These are phyloP conservation scores for Shargacucullia verbasci DNA, from an alignment of 2,888 invertebrate genomes.

Conservation along the genomic window DNA sequence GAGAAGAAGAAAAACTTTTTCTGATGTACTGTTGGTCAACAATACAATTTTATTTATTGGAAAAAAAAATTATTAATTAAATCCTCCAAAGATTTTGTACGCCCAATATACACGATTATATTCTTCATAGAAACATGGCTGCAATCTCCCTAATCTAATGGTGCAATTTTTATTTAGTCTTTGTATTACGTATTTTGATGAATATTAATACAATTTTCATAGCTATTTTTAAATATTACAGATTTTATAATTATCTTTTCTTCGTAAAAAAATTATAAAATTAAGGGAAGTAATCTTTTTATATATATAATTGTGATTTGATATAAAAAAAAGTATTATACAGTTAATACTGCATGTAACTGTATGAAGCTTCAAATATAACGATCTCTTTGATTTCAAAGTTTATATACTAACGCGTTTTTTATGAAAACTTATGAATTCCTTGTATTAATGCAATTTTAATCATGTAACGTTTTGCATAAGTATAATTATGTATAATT, in stretches of 20 bases:
- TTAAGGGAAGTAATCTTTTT: slow-evolving; percentile 19
- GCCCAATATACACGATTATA: neutral
- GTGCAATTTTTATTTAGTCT: slow-evolving; percentile 56
- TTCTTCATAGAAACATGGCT: neutral
- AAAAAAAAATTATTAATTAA: neutral
- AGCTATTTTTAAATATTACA: slow-evolving; percentile 23
- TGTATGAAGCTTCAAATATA: slow-evolving; percentile 27
- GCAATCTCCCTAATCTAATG: slow-evolving; percentile 31
- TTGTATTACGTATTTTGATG: slow-evolving; percentile 41
- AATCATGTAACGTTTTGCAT: no score
- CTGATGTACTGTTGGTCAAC: neutral
- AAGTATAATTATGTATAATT: no score
- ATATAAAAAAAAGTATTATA: slow-evolving; percentile 19
- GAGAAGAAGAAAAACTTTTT: no score
- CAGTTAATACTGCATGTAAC: no score
- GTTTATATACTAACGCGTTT: neutral
- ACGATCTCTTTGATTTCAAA: slow-evolving; percentile 43
- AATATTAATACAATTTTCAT: slow-evolving; percentile 32
- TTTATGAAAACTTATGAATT: neutral
- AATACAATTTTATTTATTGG: no score
- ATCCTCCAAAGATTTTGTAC: slow-evolving; percentile 29
- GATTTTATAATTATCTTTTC: slow-evolving; percentile 23
- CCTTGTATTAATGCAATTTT: neutral
- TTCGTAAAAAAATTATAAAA: slow-evolving; percentile 22
- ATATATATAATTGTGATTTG: slow-evolving; percentile 19